Evolutionary conservation across 2,113 vertebrate genomes (phyloP), one percentile per base, ranked within the genome.

Genomic region (Syrmaticus mikado): DNA sequence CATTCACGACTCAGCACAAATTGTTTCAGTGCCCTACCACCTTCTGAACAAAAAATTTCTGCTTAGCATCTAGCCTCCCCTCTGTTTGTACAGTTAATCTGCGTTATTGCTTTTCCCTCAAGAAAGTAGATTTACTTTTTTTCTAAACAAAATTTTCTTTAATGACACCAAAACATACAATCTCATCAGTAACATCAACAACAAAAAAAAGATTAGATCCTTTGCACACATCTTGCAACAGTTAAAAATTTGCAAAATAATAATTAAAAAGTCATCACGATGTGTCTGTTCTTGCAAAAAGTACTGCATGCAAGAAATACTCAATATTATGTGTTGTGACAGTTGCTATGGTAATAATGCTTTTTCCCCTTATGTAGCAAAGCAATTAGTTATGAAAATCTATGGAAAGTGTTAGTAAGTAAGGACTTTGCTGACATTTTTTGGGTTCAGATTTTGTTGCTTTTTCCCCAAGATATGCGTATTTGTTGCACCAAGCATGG

Each of bases 191-290:
- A 57, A 0, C 41, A 38, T 38, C 38, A 43, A 43, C 15, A 43
- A 43, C 40, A 28, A 75, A 60, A 87, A 58, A 62, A 36, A 25
- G 11, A 57, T 4, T 74, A 43, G 9, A 14, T 43, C 8, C 11
- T 87, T 55, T 62, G 3, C 13, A 41, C 41, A 25, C 53, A 67
- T 38, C 9, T 93, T 75, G 46, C 10, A 81, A 55, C 12, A 34
- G 7, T 16, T 73, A 40, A 10, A 88, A 87, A 88, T 67, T 9
- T 43, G 6, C 19, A 86, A 78, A 75, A 16, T 64, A 90, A 60
- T 68, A 62, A 22, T 20, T 5, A 21, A 5, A 11, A 55, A 55
- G 16, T 46, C 20, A 45, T 70, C 36, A 45, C 0, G 0, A 61
- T 70, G 10, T 41, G 43, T 11, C 40, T 73, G 32, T 43, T 80